A percentile compares a stretch with the other conserved stretches of the same genome.
phyloP scores from a whole-genome alignment of 2,888 invertebrate species.

The Seladonia tumulorum region DNA sequence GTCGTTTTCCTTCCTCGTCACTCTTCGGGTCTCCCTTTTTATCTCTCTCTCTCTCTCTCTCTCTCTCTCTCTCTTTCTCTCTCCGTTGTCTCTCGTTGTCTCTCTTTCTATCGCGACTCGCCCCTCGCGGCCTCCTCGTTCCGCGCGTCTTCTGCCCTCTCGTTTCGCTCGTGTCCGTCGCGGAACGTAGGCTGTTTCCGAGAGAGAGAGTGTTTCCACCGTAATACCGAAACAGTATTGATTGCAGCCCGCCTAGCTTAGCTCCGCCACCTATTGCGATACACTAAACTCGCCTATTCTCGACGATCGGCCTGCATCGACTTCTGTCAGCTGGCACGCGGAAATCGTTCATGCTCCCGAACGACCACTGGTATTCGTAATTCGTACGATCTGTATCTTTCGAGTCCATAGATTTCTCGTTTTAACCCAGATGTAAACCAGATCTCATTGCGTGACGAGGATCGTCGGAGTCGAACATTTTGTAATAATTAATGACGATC shows the following conservation, averaged over 20 bases:
- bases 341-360: background rate
- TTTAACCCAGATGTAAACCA: background rate
- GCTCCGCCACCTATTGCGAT: conserved; percentile 75
- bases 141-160: conserved; percentile 54
- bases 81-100: conserved; percentile 46
- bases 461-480: background rate
- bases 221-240: conserved; percentile 84
- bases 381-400: background rate
- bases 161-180: conserved; percentile 65
- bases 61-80: conserved; percentile 22
- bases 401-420: background rate
- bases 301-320: conserved; percentile 4
- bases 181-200: conserved; percentile 82
- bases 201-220: conserved; percentile 83
- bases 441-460: background rate
- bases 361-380: background rate
- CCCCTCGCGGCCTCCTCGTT: conserved; percentile 31
- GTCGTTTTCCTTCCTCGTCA: conserved; percentile 53
- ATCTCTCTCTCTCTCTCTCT: conserved; percentile 11
- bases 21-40: conserved; percentile 41
- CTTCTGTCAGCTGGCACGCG: background rate
- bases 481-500: background rate
- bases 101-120: conserved; percentile 41
- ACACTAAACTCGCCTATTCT: conserved; percentile 66
- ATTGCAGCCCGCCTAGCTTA: conserved; percentile 82